Conservation (phyloP, 2,113 vertebrate species). For the Hippolais icterina region DNA sequence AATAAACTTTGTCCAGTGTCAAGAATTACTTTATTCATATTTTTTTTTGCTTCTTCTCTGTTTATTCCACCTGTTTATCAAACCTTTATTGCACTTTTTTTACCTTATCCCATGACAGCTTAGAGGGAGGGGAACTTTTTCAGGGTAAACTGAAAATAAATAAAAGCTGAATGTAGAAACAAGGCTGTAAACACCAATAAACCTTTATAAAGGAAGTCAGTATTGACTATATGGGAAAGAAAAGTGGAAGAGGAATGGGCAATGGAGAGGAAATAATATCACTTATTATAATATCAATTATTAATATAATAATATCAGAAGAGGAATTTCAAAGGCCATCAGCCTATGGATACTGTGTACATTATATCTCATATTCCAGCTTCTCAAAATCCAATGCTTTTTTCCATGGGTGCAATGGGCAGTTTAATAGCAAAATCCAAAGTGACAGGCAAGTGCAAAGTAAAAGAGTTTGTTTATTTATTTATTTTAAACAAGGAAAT, state of each 20-base stretch:
- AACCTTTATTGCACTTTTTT: background rate
- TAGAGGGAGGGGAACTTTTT: background rate
- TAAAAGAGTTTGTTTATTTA: background rate
- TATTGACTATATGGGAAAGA: background rate
- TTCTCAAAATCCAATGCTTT: background rate
- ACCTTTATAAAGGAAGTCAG: background rate
- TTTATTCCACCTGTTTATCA: background rate
- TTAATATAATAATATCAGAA: too few relatives aligned
- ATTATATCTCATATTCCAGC: background rate
- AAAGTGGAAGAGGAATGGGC: background rate
- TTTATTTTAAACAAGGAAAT: background rate
- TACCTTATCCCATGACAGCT: background rate
- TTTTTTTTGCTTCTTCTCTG: background rate
- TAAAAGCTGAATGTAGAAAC: background rate
- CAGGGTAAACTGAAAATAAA: background rate
- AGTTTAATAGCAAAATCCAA: background rate
- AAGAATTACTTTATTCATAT: background rate
- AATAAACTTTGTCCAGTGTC: background rate
- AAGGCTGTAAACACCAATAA: background rate
- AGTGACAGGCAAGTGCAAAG: background rate
- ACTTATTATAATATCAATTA: too few relatives aligned
- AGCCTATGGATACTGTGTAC: background rate
- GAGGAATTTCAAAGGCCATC: background rate
- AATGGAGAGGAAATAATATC: background rate
- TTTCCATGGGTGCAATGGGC: background rate